Evolutionary conservation across 2,113 vertebrate species (phyloP).

Genomic region (Diadophis punctatus): DNA sequence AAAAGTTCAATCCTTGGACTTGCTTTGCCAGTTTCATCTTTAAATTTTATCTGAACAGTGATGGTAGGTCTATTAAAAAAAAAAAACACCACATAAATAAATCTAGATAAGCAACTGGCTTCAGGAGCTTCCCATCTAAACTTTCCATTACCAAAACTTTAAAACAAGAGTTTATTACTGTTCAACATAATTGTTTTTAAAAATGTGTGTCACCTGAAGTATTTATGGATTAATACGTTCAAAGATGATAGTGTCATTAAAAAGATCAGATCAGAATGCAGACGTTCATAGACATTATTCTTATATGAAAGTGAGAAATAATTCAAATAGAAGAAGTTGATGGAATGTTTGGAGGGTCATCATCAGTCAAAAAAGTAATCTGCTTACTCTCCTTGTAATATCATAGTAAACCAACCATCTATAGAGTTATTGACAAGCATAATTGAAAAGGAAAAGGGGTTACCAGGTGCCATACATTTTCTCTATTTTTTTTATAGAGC

Average conservation of each 20-base stretch:
- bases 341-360: neutral
- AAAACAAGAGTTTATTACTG: neutral
- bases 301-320: fast-evolving
- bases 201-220: neutral
- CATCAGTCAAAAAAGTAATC: neutral
- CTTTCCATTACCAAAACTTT: neutral
- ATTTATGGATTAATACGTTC: neutral
- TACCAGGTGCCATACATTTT: neutral
- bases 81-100: neutral
- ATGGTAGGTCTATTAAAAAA: neutral
- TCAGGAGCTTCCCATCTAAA: neutral
- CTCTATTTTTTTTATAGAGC: neutral
- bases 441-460: neutral
- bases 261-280: neutral
- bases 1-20: constrained; percentile 10
- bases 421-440: neutral
- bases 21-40: constrained; percentile 24
- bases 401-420: neutral
- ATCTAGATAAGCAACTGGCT: neutral
- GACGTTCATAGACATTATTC: neutral
- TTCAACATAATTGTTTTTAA: neutral
- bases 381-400: neutral
- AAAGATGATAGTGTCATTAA: neutral
- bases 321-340: neutral
- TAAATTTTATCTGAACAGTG: constrained; percentile 5